Conservation (phyloP, 2,113 vertebrate genomes). For the Melanostigma gelatinosum region DNA sequence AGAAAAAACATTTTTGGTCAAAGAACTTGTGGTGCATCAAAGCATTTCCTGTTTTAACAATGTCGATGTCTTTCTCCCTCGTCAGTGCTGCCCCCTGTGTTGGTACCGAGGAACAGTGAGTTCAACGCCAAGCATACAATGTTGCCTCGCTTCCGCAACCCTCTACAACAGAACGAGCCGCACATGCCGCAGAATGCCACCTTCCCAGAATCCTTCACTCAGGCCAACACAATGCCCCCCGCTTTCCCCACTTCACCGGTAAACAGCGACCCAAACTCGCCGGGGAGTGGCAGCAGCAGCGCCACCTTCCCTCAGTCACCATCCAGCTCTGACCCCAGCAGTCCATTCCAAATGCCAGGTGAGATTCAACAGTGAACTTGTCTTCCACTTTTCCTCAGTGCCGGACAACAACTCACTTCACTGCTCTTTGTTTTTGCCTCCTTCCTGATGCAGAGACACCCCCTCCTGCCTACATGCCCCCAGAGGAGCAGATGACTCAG, state of each 20-base stretch:
- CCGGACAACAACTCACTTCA: not conserved
- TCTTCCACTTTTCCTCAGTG: not conserved
- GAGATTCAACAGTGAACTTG: slow-evolving; percentile 6
- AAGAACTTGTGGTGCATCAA: not conserved
- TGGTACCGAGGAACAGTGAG: slow-evolving; percentile 98
- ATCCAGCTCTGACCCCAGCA: slow-evolving; percentile 94
- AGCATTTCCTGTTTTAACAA: not conserved
- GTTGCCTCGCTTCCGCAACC: slow-evolving; percentile 95
- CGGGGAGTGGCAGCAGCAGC: slow-evolving; percentile 91
- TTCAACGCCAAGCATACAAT: slow-evolving; percentile 99
- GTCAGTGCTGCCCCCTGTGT: slow-evolving; percentile 95
- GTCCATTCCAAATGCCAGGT: slow-evolving; percentile 99
- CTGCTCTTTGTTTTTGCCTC: slow-evolving; percentile 14
- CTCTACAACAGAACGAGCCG: slow-evolving; percentile 93
- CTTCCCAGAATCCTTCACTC: slow-evolving; percentile 92
- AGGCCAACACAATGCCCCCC: slow-evolving; percentile 80
- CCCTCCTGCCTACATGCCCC: slow-evolving; percentile 96
- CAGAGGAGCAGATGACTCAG: slow-evolving; percentile 96
- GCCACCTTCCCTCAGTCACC: slow-evolving; percentile 96
- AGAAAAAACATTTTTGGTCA: not conserved
- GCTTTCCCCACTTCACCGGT: slow-evolving; percentile 84
- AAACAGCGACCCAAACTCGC: slow-evolving; percentile 95
- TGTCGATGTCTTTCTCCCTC: slow-evolving; percentile 17
- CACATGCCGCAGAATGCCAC: slow-evolving; percentile 98
- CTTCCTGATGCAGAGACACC: slow-evolving; percentile 88